Base-by-base conservation (phyloP, 2,113 vertebrate species). In the Equus quagga region DNA sequence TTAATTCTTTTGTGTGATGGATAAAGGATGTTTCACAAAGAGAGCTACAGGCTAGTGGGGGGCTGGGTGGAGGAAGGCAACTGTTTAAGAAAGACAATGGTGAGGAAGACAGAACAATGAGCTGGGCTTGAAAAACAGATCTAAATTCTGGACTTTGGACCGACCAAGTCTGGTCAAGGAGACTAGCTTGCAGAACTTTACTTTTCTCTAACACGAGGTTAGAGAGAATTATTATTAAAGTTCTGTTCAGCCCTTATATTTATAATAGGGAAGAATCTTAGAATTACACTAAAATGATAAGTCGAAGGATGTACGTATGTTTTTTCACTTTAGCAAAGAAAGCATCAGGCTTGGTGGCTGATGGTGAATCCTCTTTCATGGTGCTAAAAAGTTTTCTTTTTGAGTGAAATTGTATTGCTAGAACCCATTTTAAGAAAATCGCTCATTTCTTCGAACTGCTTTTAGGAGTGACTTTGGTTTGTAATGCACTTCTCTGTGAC, bases 371-470 rank as follows among this genome's bases (percentile, higher is more conserved):
- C 36, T 64, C 26, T 56, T 67, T 12, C 51, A 33, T 7, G 6
- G 10, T 58, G 33, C 58, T 54, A 9, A 73, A 65, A 64, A 36
- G 75, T 51, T 89, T 82, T 95, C 41, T 49, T 92, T 82, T 54
- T 51, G 85, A 73, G 21, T 41, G 28, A 69, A 58, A 73, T 2
- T 60, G 6, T 36, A 73, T n/a, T 51, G 41, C 17, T 80, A 54
- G 73, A 72, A 85, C 23, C 13, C 18, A 75, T 73, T 75, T 83
- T 65, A 90, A 80, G 82, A 75, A 96, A 93, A 90, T 14, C 49
- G 81, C 14, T 79, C 17, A n/a, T 89, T 58, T 83, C 58, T 69
- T 83, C 67, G 54, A 67, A 31, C 18, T 83, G 36, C 33, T 88
- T 90, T 81, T 51, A 60, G 51, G 64, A 46, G 17, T 44, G 26